Conservation (phyloP, 2,797 vertebrate genomes). For the Coranthus polyacanthus region DNA sequence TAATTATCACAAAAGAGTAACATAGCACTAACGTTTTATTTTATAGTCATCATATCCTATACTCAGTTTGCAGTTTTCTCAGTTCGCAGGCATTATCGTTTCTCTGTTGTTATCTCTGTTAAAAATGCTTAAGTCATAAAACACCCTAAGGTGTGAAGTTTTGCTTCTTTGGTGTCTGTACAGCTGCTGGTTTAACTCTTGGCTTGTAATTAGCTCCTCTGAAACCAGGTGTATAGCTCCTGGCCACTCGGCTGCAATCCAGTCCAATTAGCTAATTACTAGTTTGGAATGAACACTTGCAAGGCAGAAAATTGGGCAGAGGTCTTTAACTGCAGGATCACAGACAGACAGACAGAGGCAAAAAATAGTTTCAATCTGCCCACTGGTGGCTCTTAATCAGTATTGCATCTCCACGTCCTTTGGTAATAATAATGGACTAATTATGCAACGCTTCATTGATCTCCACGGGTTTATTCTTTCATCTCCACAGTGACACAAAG, state of each 20-base stretch:
- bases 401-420: slow-evolving; percentile 41
- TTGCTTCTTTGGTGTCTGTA: slow-evolving; percentile 23
- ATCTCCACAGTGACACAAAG: too few species aligned
- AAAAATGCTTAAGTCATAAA: slow-evolving; percentile 37
- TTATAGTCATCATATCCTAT: too few species aligned
- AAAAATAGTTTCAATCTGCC: slow-evolving; percentile 73
- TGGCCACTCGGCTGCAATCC: slow-evolving; percentile 30
- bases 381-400: slow-evolving; percentile 70
- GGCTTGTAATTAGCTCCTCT: slow-evolving; percentile 57
- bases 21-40: too few species aligned
- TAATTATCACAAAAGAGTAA: too few species aligned
- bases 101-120: slow-evolving; percentile 18
- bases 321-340: slow-evolving; percentile 10
- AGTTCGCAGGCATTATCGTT: neutral
- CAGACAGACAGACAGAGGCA: slow-evolving; percentile 8
- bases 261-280: slow-evolving; percentile 32
- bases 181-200: slow-evolving; percentile 50
- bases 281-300: slow-evolving; percentile 17
- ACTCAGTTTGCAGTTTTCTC: slow-evolving; percentile 1
- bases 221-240: slow-evolving; percentile 62
- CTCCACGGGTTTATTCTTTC: neutral
- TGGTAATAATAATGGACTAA: slow-evolving; percentile 29
- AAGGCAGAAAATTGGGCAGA: slow-evolving; percentile 12
- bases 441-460: slow-evolving; percentile 13
- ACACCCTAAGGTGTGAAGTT: slow-evolving; percentile 66